Percentiles rank a stretch among this genome's conserved stretches.
phyloP scores from a whole-genome alignment of 1,140 invertebrate genomes.

The Rhizoglyphus robini region DNA sequence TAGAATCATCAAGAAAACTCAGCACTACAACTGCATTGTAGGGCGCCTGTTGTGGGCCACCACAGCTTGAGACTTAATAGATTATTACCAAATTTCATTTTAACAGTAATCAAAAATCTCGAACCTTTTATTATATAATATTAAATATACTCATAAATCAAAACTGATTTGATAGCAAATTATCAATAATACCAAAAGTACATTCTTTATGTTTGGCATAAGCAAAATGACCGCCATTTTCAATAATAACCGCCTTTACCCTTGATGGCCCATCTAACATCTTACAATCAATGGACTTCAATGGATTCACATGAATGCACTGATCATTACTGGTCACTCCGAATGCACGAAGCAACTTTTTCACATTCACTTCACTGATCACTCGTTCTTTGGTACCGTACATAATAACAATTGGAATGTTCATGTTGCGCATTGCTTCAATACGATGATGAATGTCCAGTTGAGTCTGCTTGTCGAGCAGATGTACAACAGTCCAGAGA shows the following conservation, averaged over 20 bases:
- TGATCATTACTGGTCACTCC: background rate
- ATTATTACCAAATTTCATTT: too few relatives aligned
- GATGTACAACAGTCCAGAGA: background rate
- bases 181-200: background rate
- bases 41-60: too few relatives aligned
- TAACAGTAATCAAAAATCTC: too few relatives aligned
- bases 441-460: background rate
- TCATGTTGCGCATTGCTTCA: background rate
- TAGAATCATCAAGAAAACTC: too few relatives aligned
- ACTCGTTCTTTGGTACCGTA: background rate
- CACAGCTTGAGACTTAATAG: too few relatives aligned
- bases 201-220: background rate
- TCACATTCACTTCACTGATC: background rate
- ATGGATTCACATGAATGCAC: background rate
- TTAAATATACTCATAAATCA: too few relatives aligned
- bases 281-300: background rate
- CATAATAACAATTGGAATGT: background rate
- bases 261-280: background rate
- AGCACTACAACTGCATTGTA: too few relatives aligned
- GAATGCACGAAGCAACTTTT: background rate
- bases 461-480: background rate
- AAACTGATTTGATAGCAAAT: too few relatives aligned
- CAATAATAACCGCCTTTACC: background rate
- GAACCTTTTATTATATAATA: too few relatives aligned
- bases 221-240: slow-evolving; percentile 7